Evolutionary conservation across 1,140 invertebrate genomes (phyloP), one percentile per base, ranked within the genome.

Genomic region (Penaeus indicus): DNA sequence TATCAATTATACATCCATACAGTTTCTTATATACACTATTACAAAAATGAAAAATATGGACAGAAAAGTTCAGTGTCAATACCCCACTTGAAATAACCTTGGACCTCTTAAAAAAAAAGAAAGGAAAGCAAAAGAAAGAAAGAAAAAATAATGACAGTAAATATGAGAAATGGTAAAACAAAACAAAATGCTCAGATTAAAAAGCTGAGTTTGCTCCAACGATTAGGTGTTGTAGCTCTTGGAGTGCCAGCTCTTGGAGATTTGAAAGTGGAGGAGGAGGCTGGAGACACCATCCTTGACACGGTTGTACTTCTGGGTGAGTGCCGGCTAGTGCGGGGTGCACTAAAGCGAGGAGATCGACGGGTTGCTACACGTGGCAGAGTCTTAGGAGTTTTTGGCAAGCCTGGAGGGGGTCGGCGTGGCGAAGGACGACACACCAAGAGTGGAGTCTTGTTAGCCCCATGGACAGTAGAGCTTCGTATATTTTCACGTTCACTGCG

Each of bases 201-300:
- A 54, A 87, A 87, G 62, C 85, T 87, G 11, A 87, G 63, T 60
- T 87, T 87, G 47, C 77, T 87, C 78, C 85, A 87, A 25, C 85
- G 63, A 25, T 67, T 67, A 22, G 85, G 85, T 47, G 85, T 87
- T 54, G 19, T 42, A 3, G 61, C 64, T 11, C 64, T 54, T 18
- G 42, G 38, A 18, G 42, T 19, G 5, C 78, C 25, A 38, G 16
- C 32, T 38, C 82, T n/a, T 22, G 85, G 85, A 27, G 85, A 87
- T 61, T 60, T 87, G 22, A 81, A 72, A 60, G 85, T 54, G 22
- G 75, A 25, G 7, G 75, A 64, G 25, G 64, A 61, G 25, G 78
- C 78, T 38, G 85, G 64, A 16, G 85, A 69, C 25, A n/a, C 18
- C 64, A 38, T 32, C 7, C 82, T 64, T 84, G 64, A 47, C 16